Base-by-base conservation (phyloP, 2,113 vertebrate species). In the Brienomyrus longianalis region DNA sequence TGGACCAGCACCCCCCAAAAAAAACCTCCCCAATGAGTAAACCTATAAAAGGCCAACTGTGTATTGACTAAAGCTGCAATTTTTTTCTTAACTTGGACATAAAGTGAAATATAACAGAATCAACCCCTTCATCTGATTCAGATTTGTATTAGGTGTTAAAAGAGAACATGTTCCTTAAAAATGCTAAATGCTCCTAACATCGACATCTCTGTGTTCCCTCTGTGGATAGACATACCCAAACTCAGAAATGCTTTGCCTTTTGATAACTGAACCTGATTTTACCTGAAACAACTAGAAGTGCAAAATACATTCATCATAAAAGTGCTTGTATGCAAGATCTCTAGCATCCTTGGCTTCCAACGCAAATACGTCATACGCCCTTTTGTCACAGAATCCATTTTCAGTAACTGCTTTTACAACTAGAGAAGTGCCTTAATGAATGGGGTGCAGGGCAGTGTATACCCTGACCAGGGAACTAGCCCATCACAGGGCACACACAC, bases 231-330 rank as follows among this genome's bases (percentile, higher is more conserved):
- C 62, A 74, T 74, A 31, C 47, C 23, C 21, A n/a, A 27, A 88
- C 23, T 74, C 88, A 56, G 51, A 83, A 45, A 89, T 31, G 52
- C 48, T 39, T 10, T 52, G 13, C 62, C 88, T 89, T 66, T 56
- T 39, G 13, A 80, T 80, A 3, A 39, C 1, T 88, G 27, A 77
- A 70, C 9, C 19, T 2, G 19, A 56, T 23, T 56, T 11, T 70
- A 89, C 48, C 88, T 80, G 48, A 80, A 80, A 23, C n/a, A n/a
- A 54, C 85, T 35, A 51, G 51, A 87, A 87, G 50, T 87, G 88
- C 47, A 83, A 80, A 89, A 83, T 51, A 80, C 70, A 89, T 83
- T 80, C 48, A 83, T 70, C 31, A 17, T 52, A 45, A 70, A 27
- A 70, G 56, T 70, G 87, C 86, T 88, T 88, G 56, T 88, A 89